Conservation (phyloP, 2,113 vertebrate species). For the Nannospalax galili region DNA sequence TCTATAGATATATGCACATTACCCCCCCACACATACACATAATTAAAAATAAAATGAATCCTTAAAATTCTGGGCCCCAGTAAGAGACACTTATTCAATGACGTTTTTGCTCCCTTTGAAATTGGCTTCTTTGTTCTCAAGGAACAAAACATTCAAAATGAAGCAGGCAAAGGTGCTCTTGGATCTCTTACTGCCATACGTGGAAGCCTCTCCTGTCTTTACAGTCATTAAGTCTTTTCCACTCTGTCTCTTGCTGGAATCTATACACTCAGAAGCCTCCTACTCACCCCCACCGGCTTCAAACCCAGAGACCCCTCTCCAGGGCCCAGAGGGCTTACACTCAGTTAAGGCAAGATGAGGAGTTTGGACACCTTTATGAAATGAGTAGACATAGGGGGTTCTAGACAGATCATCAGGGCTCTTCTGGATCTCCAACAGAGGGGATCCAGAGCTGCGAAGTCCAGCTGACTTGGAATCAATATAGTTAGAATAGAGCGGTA, state of each 20-base stretch:
- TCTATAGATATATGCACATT: background rate
- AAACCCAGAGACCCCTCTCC: background rate
- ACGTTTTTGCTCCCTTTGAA: background rate
- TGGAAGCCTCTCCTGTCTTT: background rate
- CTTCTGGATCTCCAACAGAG: background rate
- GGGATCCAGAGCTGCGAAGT: background rate
- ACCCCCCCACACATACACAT: background rate
- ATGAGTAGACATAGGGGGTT: background rate
- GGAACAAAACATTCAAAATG: constrained; percentile 21
- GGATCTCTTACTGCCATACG: background rate
- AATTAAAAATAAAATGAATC: background rate
- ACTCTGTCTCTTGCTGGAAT: background rate
- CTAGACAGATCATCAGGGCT: background rate
- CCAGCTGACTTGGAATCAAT: background rate
- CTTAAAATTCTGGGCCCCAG: background rate
- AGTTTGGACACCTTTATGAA: background rate
- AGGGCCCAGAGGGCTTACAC: background rate
- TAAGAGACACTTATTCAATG: background rate
- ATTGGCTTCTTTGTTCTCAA: constrained; percentile 48
- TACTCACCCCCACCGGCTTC: background rate
- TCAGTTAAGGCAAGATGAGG: background rate
- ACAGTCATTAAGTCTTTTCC: background rate
- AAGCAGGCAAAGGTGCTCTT: background rate
- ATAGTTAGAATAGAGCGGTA: background rate
- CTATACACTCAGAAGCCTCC: background rate